Evolutionary conservation across 2,113 vertebrate species (phyloP).

Genomic region (Mustela lutreola): DNA sequence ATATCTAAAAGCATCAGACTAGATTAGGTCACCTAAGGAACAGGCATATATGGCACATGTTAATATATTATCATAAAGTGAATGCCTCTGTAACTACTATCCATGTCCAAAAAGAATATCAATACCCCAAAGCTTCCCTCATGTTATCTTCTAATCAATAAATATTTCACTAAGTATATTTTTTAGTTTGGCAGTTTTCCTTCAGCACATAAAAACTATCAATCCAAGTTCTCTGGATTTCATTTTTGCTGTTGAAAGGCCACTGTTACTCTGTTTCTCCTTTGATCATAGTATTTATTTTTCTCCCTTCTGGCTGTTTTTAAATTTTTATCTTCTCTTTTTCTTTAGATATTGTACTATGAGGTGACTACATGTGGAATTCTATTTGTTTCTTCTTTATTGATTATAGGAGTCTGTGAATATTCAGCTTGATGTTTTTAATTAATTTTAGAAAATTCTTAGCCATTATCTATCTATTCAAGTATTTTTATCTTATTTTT

Average conservation of each 20-base stretch:
- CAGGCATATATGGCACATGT: background rate
- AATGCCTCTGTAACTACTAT: background rate
- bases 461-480: background rate
- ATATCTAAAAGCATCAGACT: background rate
- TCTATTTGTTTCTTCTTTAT: background rate
- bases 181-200: background rate
- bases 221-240: background rate
- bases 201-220: background rate
- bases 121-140: background rate
- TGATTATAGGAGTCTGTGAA: background rate
- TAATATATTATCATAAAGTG: background rate
- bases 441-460: background rate
- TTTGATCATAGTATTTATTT: conserved; percentile 41
- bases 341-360: background rate
- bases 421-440: background rate
- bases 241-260: background rate
- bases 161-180: background rate
- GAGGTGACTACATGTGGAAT: background rate
- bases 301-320: background rate
- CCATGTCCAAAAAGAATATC: background rate
- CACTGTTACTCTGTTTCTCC: background rate
- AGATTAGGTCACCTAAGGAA: background rate
- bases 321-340: conserved; percentile 19
- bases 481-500: background rate
- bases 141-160: background rate